Evolutionary conservation across 2,797 vertebrate species (phyloP).

Genomic region (Acestrorhynchus altus): DNA sequence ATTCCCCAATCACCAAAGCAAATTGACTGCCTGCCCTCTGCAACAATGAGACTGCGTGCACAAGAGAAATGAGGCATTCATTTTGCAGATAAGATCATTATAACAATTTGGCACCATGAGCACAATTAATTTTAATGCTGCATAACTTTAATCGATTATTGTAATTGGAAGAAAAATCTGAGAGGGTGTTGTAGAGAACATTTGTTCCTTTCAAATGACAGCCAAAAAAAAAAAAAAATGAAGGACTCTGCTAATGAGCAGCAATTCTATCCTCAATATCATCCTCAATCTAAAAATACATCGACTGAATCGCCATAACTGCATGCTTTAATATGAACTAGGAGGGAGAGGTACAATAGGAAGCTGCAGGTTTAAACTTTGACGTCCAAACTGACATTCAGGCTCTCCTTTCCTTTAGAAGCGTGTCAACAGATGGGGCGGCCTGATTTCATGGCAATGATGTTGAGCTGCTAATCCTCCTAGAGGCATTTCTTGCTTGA

Average conservation of each 20-base stretch:
- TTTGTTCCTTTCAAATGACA: not conserved
- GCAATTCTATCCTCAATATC: not conserved
- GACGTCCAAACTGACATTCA: slow-evolving; percentile 33
- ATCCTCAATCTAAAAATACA: slow-evolving; percentile 6
- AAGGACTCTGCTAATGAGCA: slow-evolving; percentile 9
- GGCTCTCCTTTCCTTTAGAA: slow-evolving; percentile 29
- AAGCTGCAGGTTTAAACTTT: slow-evolving; percentile 23
- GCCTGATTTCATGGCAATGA: slow-evolving; percentile 49
- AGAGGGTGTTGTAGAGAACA: not conserved
- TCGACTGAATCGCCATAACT: not conserved
- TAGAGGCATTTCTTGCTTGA: slow-evolving; percentile 48
- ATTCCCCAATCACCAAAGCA: not conserved
- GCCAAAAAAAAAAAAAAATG: not conserved
- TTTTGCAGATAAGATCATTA: slow-evolving; percentile 26
- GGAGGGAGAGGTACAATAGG: not conserved
- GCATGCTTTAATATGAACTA: not conserved
- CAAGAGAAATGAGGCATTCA: slow-evolving; percentile 1
- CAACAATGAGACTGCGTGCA: slow-evolving; percentile 11
- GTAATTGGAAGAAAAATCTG: slow-evolving; percentile 9
- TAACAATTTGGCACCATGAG: slow-evolving; percentile 1
- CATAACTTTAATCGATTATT: slow-evolving; percentile 23
- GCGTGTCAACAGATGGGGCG: slow-evolving; percentile 48
- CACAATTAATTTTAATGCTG: slow-evolving; percentile 17
- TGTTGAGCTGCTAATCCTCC: slow-evolving; percentile 51
- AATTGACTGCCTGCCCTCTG: slow-evolving; percentile 14